Evolutionary conservation across 2,797 vertebrate species (phyloP).

Genomic region (Liparis tanakae): DNA sequence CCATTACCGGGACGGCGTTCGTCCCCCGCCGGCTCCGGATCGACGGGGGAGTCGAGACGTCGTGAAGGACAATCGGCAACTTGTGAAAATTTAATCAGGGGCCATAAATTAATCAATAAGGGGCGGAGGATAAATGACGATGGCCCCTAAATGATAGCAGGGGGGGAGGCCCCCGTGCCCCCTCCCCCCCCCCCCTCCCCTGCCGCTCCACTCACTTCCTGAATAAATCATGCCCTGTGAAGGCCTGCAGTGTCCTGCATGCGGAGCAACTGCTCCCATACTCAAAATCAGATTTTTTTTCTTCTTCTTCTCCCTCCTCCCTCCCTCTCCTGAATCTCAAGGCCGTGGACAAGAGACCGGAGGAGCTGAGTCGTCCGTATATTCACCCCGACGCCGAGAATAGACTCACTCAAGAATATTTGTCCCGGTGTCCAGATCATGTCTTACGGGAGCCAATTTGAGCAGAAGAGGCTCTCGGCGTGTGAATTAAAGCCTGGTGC

Average conservation of each 20-base stretch:
- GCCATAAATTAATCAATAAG: constrained; percentile 83
- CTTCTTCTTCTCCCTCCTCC: too few species aligned
- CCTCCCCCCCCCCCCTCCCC: too few species aligned
- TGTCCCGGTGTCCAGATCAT: constrained; percentile 17
- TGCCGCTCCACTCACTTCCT: constrained; percentile 63
- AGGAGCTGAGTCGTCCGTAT: constrained; percentile 54
- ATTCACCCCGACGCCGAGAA: constrained; percentile 51
- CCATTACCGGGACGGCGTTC: constrained; percentile 64
- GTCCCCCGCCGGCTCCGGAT: constrained; percentile 66
- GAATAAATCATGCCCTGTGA: constrained; percentile 82
- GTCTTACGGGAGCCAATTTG: neutral
- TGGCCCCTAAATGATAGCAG: constrained; percentile 68
- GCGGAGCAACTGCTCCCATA: constrained; percentile 44
- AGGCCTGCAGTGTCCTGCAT: constrained; percentile 67
- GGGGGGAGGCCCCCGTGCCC: constrained; percentile 58
- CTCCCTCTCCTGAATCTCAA: constrained; percentile 36
- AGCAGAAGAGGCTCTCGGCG: neutral
- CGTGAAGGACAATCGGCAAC: constrained; percentile 81
- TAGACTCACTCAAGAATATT: constrained; percentile 59
- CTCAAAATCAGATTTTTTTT: constrained; percentile 35
- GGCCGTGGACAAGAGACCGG: constrained; percentile 45
- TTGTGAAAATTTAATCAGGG: constrained; percentile 80
- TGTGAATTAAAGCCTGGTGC: constrained; percentile 52
- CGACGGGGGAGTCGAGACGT: constrained; percentile 68
- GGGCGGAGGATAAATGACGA: constrained; percentile 72